phyloP scores from a whole-genome alignment of 2,113 vertebrate species.

The Lathamus discolor region DNA sequence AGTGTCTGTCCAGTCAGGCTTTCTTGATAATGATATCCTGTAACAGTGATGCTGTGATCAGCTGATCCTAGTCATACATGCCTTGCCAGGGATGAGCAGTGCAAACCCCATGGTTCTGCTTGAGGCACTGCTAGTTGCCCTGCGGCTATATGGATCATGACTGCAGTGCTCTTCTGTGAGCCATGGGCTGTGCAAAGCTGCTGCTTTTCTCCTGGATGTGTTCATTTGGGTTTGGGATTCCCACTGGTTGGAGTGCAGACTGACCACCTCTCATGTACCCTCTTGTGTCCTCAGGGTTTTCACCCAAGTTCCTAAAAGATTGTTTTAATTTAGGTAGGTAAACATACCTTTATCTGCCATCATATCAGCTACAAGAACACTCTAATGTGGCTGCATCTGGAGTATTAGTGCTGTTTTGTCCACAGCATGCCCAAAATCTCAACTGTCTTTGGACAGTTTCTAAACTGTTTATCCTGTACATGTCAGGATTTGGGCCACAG shows the following conservation, averaged over 20 bases:
- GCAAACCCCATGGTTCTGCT: background rate
- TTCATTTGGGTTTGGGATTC: background rate
- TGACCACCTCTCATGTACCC: background rate
- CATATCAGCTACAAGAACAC: background rate
- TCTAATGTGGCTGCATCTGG: background rate
- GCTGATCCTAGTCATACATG: fast-evolving
- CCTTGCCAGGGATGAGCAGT: background rate
- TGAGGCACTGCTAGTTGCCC: fast-evolving
- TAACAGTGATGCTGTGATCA: background rate
- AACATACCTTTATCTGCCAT: background rate
- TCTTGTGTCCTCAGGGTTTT: fast-evolving
- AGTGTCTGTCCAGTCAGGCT: background rate
- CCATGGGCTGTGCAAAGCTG: background rate
- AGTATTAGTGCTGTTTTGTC: background rate
- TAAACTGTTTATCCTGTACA: background rate
- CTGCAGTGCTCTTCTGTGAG: fast-evolving
- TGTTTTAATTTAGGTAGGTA: background rate
- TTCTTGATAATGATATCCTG: fast-evolving
- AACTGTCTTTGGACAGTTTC: background rate
- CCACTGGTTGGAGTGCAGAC: background rate
- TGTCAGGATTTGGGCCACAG: background rate
- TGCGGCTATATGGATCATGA: fast-evolving
- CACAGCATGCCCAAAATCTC: background rate
- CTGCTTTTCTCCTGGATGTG: background rate
- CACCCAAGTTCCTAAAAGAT: background rate